Percentiles rank a stretch among this genome's conserved stretches.
phyloP scores from a whole-genome alignment of 1,140 invertebrate genomes.

The Pseudobourletiella spinata region DNA sequence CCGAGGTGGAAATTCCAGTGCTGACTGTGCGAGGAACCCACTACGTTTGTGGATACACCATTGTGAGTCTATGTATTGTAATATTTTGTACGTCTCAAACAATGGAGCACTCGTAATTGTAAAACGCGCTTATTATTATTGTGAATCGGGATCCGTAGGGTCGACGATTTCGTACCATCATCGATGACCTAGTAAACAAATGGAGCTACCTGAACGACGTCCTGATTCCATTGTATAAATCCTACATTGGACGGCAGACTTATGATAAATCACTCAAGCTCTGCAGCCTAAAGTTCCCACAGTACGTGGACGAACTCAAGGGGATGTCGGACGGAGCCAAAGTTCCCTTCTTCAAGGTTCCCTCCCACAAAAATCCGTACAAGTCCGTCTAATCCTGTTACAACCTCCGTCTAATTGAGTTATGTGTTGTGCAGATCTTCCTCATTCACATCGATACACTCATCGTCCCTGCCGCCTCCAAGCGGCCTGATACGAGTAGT shows the following conservation, averaged over 20 bases:
- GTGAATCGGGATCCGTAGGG: too few species aligned
- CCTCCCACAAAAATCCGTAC: too few species aligned
- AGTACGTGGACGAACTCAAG: constrained; percentile 70
- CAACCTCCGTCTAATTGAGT: too few species aligned
- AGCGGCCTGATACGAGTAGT: constrained; percentile 52
- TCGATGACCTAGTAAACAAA: constrained; percentile 57
- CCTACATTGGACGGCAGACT: constrained; percentile 52
- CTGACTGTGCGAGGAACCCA: constrained; percentile 66
- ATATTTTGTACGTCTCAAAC: too few species aligned
- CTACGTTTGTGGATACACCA: constrained; percentile 75
- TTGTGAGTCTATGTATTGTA: constrained; percentile 51
- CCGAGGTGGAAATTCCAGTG: constrained; percentile 52
- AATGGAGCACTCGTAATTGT: too few species aligned
- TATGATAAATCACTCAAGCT: constrained; percentile 63
- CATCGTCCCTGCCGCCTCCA: constrained; percentile 47
- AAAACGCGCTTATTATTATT: too few species aligned
- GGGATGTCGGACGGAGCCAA: constrained; percentile 73
- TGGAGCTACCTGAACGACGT: constrained; percentile 55
- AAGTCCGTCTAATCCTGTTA: too few species aligned
- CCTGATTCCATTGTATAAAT: constrained; percentile 60
- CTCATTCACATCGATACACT: constrained; percentile 64
- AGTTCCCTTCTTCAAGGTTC: constrained; percentile 71
- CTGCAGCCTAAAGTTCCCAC: constrained; percentile 61
- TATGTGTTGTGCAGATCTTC: constrained; percentile 55
- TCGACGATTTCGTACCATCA: constrained; percentile 61